A percentile compares a stretch with the other conserved stretches of the same genome.
Evolutionary conservation across 2,113 vertebrate species (phyloP).

Genomic region (Mugil cephalus): DNA sequence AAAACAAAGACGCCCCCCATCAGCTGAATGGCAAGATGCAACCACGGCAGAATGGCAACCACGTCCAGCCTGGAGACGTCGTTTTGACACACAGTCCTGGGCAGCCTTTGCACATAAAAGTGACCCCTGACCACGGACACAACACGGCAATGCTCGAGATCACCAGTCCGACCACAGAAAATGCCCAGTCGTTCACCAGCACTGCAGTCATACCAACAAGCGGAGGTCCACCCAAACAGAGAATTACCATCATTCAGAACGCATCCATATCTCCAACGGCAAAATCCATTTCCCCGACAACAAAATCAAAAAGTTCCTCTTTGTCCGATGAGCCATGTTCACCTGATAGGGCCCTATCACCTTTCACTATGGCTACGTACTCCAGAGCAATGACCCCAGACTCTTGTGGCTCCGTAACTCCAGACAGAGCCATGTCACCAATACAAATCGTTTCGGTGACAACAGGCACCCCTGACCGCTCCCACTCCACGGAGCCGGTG

Average conservation of each 20-base stretch:
- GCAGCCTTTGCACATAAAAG: constrained; percentile 96
- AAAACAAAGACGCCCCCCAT: constrained; percentile 86
- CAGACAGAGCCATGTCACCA: constrained; percentile 94
- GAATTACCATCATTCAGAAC: constrained; percentile 96
- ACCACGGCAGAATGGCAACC: constrained; percentile 88
- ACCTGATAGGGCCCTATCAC: constrained; percentile 88
- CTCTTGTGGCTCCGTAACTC: constrained; percentile 89
- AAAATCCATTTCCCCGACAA: constrained; percentile 87
- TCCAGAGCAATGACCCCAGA: constrained; percentile 90
- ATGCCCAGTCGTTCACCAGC: constrained; percentile 91
- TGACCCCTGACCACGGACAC: constrained; percentile 93
- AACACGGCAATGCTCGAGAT: constrained; percentile 95
- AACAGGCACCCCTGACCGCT: constrained; percentile 88
- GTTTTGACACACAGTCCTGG: constrained; percentile 94
- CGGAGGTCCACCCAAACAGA: constrained; percentile 91
- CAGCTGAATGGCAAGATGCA: constrained; percentile 89
- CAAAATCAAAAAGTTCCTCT: constrained; percentile 86
- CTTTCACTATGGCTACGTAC: constrained; percentile 88
- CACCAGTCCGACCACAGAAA: constrained; percentile 91
- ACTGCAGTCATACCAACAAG: constrained; percentile 96
- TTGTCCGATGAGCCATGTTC: constrained; percentile 83
- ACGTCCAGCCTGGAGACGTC: constrained; percentile 89
- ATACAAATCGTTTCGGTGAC: constrained; percentile 90
- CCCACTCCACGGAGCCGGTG: constrained; percentile 85
- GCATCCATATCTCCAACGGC: constrained; percentile 86